phyloP scores from a whole-genome alignment of 1,140 invertebrate genomes.

The Xylocopa sonorina region DNA sequence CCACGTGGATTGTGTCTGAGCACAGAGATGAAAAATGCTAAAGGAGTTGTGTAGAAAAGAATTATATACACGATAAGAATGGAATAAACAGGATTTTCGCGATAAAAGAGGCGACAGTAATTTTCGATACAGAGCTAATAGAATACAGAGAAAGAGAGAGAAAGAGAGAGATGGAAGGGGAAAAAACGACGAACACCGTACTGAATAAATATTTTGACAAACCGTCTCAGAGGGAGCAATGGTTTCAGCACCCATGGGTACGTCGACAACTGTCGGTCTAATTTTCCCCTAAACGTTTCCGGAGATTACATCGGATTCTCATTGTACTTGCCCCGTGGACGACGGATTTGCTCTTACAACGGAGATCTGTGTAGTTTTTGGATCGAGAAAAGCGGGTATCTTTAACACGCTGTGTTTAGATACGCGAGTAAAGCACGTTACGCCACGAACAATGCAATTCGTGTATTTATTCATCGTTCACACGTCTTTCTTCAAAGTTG shows the following conservation, averaged over 20 bases:
- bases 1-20: no score
- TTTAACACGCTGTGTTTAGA: neutral
- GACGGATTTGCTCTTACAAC: conserved; percentile 56
- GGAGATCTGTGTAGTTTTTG: conserved; percentile 58
- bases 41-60: neutral
- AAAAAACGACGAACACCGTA: conserved; percentile 42
- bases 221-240: conserved; percentile 48
- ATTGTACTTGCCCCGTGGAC: conserved; percentile 72
- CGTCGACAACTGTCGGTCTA: conserved; percentile 79
- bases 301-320: conserved; percentile 80
- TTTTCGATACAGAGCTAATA: neutral
- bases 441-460: no score
- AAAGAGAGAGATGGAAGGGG: conserved; percentile 39
- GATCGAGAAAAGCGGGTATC: conserved; percentile 57
- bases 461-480: no score
- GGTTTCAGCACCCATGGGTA: conserved; percentile 68
- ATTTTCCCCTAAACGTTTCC: conserved; percentile 81
- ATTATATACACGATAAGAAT: neutral
- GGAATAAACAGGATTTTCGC: neutral
- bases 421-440: no score
- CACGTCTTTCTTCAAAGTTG: no score
- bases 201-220: conserved; percentile 78
- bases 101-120: neutral
- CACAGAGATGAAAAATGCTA: neutral
- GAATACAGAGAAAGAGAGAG: neutral